Evolutionary conservation across 2,797 vertebrate species (phyloP), one percentile per base, ranked within the genome.

Genomic region (Mormyrus hasselquistii): DNA sequence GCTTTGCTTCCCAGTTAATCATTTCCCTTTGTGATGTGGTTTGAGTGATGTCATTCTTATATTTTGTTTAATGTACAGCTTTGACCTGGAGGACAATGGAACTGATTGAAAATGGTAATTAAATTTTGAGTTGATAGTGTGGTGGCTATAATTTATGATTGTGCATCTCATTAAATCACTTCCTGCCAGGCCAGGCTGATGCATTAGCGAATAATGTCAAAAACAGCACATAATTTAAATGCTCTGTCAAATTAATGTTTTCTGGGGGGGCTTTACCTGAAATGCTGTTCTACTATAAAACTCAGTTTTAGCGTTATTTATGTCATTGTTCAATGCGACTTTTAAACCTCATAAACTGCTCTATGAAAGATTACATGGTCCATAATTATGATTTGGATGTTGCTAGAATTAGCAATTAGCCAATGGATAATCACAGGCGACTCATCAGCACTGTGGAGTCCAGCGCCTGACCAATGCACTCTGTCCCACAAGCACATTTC

Each of bases 101-200:
- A 84, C n/a, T 84, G 79, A 84, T 84, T 84, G 79, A 49, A 84
- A 84, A 84, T 84, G 79, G 79, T 19, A 84, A 84, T 84, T 84
- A 84, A 50, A 47, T 84, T 84, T 50, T 25, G 41, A 84, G n/a
- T 22, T 49, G 79, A 84, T 50, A 84, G 47, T 50, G 79, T 50
- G 41, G 25, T 49, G 79, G 47, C 47, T 84, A 22, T 47, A 49
- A 84, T 84, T 50, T 84, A 84, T 84, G 79, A 50, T 22, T 84
- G 79, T 84, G 79, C 79, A 84, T 84, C 44, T 84, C 79, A 25
- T 84, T 84, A 50, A 49, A 84, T 50, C 41, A 84, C 22, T 50
- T 84, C 3, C 8, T 44, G 38, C 16, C 38, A 47, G 16, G 79
- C 8, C 44, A 5, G 79, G 9, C 41, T 84, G 41, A 84, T 50